phyloP scores from a whole-genome alignment of 2,888 invertebrate species.

The Amitus sp. region DNA sequence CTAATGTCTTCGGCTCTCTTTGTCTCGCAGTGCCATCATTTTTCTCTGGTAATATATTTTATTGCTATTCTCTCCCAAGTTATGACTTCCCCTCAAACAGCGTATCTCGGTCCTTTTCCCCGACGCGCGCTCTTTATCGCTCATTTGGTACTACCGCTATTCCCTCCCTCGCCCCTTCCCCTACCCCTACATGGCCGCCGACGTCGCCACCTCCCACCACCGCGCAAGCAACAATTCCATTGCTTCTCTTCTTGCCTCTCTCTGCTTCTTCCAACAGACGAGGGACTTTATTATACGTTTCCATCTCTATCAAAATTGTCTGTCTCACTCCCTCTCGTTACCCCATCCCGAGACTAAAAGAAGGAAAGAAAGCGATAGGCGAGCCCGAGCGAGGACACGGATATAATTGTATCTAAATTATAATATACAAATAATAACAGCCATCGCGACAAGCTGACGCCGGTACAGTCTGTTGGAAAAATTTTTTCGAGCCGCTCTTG shows the following conservation, averaged over 20 bases:
- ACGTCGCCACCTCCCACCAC: slow-evolving; percentile 35
- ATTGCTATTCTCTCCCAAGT: slow-evolving; percentile 49
- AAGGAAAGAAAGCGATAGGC: slow-evolving; percentile 24
- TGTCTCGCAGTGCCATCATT: slow-evolving; percentile 59
- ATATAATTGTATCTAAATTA: slow-evolving; percentile 66
- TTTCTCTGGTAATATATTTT: slow-evolving; percentile 62
- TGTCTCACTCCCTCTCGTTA: slow-evolving; percentile 24
- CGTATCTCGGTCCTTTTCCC: slow-evolving; percentile 14
- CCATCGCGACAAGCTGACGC: slow-evolving; percentile 63
- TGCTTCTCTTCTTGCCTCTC: slow-evolving; percentile 34
- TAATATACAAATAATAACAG: slow-evolving; percentile 67
- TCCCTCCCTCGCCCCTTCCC: slow-evolving; percentile 21
- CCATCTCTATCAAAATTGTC: slow-evolving; percentile 37
- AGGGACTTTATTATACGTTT: slow-evolving; percentile 58
- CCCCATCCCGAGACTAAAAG: slow-evolving; percentile 22
- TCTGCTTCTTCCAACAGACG: slow-evolving; percentile 47
- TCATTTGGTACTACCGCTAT: slow-evolving; percentile 15
- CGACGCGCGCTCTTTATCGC: slow-evolving; percentile 15
- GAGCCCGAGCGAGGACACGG: slow-evolving; percentile 51
- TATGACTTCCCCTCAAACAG: slow-evolving; percentile 29
- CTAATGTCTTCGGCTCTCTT: slow-evolving; percentile 56
- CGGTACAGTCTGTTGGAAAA: slow-evolving; percentile 60
- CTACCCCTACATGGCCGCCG: slow-evolving; percentile 17
- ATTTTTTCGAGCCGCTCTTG: slow-evolving; percentile 20
- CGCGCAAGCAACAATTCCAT: slow-evolving; percentile 45